A percentile compares a stretch with the other conserved stretches of the same genome.
Conservation (phyloP, 2,888 invertebrate genomes). For the Danaus chrysippus region DNA sequence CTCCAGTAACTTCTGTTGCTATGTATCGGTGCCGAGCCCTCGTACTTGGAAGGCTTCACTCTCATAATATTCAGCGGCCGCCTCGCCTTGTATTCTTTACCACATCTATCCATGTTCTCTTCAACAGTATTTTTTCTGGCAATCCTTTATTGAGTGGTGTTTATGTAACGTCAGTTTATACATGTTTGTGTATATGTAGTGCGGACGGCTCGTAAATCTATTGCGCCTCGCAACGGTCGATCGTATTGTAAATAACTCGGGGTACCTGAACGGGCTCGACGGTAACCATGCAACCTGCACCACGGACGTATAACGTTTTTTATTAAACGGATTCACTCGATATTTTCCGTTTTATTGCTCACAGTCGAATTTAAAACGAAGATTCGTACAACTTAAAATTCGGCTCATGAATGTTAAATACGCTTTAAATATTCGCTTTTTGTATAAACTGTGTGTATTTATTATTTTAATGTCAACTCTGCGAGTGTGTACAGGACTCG, state of each 20-base stretch:
- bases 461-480: no score
- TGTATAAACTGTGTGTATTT: no score
- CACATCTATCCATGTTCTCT: slow-evolving; percentile 11
- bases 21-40: slow-evolving; percentile 48
- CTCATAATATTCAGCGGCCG: slow-evolving; percentile 50
- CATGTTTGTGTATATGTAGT: slow-evolving; percentile 29
- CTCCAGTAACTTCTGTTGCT: slow-evolving; percentile 62
- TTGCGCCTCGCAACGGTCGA: slow-evolving; percentile 33
- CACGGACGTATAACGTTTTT: slow-evolving; percentile 25
- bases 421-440: neutral
- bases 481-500: no score
- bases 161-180: slow-evolving; percentile 33
- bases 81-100: slow-evolving; percentile 30
- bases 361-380: slow-evolving; percentile 18
- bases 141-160: slow-evolving; percentile 26
- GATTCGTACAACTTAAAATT: slow-evolving; percentile 10
- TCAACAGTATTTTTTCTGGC: neutral
- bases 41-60: slow-evolving; percentile 54
- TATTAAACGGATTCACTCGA: slow-evolving; percentile 26
- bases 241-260: slow-evolving; percentile 32
- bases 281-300: slow-evolving; percentile 26
- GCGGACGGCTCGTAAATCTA: slow-evolving; percentile 31
- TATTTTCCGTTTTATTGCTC: slow-evolving; percentile 22
- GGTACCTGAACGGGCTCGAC: slow-evolving; percentile 28
- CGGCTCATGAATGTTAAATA: slow-evolving; percentile 4